Evolutionary conservation across 2,113 vertebrate species (phyloP).

Genomic region (Clupea harengus): DNA sequence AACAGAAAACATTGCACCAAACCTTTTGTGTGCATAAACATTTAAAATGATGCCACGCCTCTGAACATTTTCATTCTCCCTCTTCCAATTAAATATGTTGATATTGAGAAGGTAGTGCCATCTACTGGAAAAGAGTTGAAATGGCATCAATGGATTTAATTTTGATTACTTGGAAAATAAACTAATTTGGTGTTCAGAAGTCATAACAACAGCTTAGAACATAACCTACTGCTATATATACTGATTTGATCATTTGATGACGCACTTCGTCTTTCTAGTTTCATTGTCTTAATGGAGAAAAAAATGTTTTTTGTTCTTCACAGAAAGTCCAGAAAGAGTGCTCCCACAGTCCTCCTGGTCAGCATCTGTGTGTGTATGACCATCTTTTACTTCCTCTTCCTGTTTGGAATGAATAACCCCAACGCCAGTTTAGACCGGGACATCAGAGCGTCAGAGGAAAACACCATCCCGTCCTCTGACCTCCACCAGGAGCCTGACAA

Average conservation of each 20-base stretch:
- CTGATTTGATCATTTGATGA: too few species aligned
- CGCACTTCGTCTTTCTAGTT: too few species aligned
- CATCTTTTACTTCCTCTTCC: slow-evolving; percentile 73
- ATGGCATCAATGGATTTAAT: not conserved
- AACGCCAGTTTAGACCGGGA: fast-evolving
- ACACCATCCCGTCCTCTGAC: slow-evolving; percentile 41
- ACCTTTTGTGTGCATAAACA: too few species aligned
- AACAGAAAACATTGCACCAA: not conserved
- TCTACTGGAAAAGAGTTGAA: not conserved
- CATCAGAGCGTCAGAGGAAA: fast-evolving
- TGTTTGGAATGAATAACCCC: slow-evolving; percentile 67
- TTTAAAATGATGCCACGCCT: too few species aligned
- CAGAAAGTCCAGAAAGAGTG: slow-evolving; percentile 58
- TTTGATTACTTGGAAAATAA: not conserved
- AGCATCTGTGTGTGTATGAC: slow-evolving; percentile 68
- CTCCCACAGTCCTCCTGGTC: slow-evolving; percentile 60
- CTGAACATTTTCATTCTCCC: too few species aligned
- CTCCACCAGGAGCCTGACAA: fast-evolving
- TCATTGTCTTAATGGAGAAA: too few species aligned
- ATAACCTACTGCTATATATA: too few species aligned
- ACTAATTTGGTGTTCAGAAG: not conserved
- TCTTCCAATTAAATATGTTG: not conserved
- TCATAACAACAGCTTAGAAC: not conserved
- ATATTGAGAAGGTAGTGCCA: not conserved
- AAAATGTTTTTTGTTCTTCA: not conserved